These are phyloP conservation scores for Micromussa lordhowensis DNA, from an alignment of 92 coral and sea anemone genomes.

Conservation along the genomic window DNA sequence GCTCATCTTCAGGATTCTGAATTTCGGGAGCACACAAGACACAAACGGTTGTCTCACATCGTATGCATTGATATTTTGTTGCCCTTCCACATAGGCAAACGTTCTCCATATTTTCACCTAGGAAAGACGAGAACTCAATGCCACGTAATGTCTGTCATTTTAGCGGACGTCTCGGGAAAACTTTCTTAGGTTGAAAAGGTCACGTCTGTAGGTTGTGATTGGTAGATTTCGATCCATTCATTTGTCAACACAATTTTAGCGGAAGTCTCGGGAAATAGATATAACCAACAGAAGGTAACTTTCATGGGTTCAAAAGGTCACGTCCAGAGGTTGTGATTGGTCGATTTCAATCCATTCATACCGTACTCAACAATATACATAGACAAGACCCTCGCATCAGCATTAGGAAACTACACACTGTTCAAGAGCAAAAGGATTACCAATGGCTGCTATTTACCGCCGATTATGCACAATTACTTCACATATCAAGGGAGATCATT, in stretches of 20 bases:
- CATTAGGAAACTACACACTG: constrained; percentile 21
- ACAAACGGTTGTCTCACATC: constrained; percentile 36
- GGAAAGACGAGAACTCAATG: constrained; percentile 11
- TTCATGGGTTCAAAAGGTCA: constrained; percentile 37
- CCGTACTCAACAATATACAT: constrained; percentile 20
- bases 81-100: constrained; percentile 32
- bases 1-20: constrained; percentile 27
- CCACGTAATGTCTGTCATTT: constrained; percentile 22
- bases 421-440: constrained; percentile 29
- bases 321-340: constrained; percentile 32
- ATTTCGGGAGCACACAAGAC: constrained; percentile 30
- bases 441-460: constrained; percentile 36
- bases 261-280: constrained; percentile 8
- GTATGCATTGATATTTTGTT: constrained; percentile 35
- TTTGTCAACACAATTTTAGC: constrained; percentile 29
- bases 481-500: neutral
- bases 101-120: constrained; percentile 19
- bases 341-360: constrained; percentile 23
- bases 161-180: constrained; percentile 32
- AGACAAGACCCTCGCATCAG: constrained; percentile 31
- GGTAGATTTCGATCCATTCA: constrained; percentile 31
- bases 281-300: constrained; percentile 27
- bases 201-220: no score
- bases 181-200: constrained; percentile 21
- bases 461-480: constrained; percentile 17